phyloP scores from a whole-genome alignment of 2,888 invertebrate genomes.

The Eupithecia subumbrata region DNA sequence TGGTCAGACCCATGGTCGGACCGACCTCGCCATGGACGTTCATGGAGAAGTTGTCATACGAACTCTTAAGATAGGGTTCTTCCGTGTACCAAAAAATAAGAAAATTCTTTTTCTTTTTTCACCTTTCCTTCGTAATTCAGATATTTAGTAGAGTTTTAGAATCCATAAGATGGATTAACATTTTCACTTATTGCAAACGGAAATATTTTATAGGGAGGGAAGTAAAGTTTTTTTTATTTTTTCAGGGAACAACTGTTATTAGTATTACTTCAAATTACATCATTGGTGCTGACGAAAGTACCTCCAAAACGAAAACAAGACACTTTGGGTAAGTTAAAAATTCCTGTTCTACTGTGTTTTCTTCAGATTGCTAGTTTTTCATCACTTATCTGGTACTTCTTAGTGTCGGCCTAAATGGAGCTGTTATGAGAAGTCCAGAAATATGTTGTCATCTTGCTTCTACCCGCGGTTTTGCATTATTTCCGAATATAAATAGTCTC shows the following conservation, averaged over 20 bases:
- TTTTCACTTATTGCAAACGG: too few species aligned
- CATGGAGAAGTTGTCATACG: too few species aligned
- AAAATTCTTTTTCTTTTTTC: too few species aligned
- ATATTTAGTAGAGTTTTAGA: background rate
- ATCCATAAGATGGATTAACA: too few species aligned
- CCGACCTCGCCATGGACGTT: too few species aligned
- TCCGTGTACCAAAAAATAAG: too few species aligned
- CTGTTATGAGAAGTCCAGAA: background rate
- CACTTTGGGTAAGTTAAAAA: slow-evolving; percentile 83
- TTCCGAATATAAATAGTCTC: background rate
- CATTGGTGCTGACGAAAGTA: slow-evolving; percentile 92
- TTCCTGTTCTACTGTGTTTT: background rate
- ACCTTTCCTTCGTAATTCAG: too few species aligned
- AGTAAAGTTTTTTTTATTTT: slow-evolving; percentile 2
- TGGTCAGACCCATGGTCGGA: too few species aligned
- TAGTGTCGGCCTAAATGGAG: background rate
- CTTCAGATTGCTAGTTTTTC: background rate
- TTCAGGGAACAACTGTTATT: slow-evolving; percentile 92
- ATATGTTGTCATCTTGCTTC: background rate
- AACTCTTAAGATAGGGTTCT: too few species aligned
- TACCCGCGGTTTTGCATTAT: background rate
- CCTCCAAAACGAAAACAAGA: slow-evolving; percentile 90
- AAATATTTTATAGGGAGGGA: background rate
- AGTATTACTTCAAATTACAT: slow-evolving; percentile 95
- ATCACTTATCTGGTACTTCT: background rate